A percentile compares a stretch with the other conserved stretches of the same genome.
Conservation (phyloP, 1,140 invertebrate species). For the Saccostrea glomerata region DNA sequence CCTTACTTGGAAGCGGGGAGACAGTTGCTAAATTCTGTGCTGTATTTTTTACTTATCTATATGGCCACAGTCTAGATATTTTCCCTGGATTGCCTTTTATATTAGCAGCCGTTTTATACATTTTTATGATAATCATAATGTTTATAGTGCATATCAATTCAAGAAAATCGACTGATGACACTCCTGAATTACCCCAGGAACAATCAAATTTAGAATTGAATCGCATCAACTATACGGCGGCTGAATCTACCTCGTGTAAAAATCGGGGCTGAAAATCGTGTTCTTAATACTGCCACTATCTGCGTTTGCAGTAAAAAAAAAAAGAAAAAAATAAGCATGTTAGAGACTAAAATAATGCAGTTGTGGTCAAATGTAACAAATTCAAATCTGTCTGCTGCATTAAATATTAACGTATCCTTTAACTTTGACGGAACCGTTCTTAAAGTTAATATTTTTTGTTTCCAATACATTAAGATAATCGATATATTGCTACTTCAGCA, state of each 20-base stretch:
- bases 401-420: not conserved
- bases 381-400: not conserved
- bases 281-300: too few species aligned
- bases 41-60: constrained; percentile 65
- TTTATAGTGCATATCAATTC: constrained; percentile 47
- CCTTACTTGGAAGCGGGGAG: constrained; percentile 62
- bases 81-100: constrained; percentile 65
- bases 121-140: constrained; percentile 51
- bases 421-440: not conserved
- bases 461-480: not conserved
- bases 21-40: constrained; percentile 65
- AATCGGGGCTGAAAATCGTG: too few species aligned
- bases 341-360: too few species aligned
- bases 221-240: not conserved
- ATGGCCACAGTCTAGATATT: constrained; percentile 62
- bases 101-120: constrained; percentile 61
- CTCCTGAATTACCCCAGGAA: not conserved
- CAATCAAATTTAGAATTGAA: not conserved
- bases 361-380: too few species aligned
- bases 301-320: too few species aligned
- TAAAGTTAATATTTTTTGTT: not conserved
- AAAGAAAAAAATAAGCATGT: too few species aligned
- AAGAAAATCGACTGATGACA: not conserved
- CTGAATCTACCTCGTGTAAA: too few species aligned
- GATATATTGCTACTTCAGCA: not conserved